These are phyloP conservation scores for Phylloscopus whistleri DNA, from an alignment of 2,113 vertebrate species.

Conservation along the genomic window DNA sequence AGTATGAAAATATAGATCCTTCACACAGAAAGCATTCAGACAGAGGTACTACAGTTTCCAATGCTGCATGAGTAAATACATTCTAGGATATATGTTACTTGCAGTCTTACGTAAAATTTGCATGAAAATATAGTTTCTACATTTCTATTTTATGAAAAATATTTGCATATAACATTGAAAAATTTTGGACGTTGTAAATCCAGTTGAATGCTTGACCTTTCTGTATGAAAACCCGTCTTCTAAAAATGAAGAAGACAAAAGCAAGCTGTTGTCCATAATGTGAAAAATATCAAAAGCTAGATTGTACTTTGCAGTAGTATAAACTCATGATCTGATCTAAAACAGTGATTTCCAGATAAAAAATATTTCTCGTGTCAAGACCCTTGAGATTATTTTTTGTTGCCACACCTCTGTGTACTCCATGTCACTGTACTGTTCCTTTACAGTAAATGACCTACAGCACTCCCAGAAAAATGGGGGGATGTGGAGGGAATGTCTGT, in stretches of 20 bases:
- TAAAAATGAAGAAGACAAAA: neutral
- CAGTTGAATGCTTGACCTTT: neutral
- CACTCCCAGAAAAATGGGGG: neutral
- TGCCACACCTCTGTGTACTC: neutral
- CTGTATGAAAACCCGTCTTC: neutral
- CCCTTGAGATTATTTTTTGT: neutral
- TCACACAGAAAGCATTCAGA: neutral
- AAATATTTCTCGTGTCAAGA: neutral
- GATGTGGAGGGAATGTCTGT: neutral
- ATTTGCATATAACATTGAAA: neutral
- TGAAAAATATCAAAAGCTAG: neutral
- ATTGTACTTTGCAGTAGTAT: neutral
- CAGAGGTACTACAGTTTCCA: neutral
- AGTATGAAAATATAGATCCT: neutral
- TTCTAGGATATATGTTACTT: neutral
- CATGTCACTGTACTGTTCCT: neutral
- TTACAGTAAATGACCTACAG: neutral
- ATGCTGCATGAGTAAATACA: rapidly evolving
- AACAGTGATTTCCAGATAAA: neutral
- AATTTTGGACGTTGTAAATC: neutral
- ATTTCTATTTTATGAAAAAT: neutral
- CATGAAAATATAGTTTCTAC: neutral
- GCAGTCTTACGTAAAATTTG: neutral
- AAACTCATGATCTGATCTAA: neutral
- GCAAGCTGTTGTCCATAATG: neutral